A percentile compares a stretch with the other conserved stretches of the same genome.
These are phyloP conservation scores for Gambelia wislizenii DNA, from an alignment of 2,797 vertebrate species.

Conservation along the genomic window DNA sequence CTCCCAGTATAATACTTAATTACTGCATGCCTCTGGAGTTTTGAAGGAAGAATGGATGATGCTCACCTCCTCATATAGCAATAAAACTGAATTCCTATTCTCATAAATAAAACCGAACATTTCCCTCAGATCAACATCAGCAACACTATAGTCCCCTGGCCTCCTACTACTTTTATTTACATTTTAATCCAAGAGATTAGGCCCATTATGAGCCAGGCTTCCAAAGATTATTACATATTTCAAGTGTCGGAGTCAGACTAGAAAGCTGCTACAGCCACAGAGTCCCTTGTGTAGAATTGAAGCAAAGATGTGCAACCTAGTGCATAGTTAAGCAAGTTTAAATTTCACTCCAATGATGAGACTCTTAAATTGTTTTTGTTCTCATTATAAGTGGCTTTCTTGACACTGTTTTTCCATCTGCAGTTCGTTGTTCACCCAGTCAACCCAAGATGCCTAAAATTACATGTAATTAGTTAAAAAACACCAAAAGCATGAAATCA, in stretches of 20 bases:
- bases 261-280: no score
- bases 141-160: no score
- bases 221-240: background rate
- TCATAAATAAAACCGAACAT: background rate
- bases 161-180: background rate
- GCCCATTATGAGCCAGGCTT: background rate
- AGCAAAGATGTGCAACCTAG: background rate
- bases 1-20: background rate
- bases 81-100: background rate
- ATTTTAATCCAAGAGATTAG: background rate
- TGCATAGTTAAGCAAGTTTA: background rate
- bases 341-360: background rate
- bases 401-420: background rate
- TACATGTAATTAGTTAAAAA: background rate
- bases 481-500: background rate
- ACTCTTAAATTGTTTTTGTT: background rate
- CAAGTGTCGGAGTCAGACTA: no score
- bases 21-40: background rate
- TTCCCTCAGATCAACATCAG: background rate
- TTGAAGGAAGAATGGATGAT: background rate
- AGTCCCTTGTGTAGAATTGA: background rate
- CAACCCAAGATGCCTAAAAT: background rate
- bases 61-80: background rate
- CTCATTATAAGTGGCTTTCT: background rate
- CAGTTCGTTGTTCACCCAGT: background rate